Base-by-base conservation (phyloP, 2,797 vertebrate genomes). In the Eremophila alpestris region DNA sequence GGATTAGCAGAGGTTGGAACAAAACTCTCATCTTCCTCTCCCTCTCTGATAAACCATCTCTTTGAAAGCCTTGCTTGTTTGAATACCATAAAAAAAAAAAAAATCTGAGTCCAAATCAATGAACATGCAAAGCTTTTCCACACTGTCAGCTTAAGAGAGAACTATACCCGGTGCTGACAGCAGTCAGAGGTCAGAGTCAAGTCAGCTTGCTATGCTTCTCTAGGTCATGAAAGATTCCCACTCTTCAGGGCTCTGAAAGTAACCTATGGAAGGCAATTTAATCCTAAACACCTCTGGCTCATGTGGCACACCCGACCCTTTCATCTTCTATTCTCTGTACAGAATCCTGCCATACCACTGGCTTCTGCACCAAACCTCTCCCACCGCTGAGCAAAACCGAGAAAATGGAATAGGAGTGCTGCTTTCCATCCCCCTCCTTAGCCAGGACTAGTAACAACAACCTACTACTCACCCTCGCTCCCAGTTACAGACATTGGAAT, bases 321-420 rank as follows among this genome's bases (percentile, higher is more conserved):
- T 97, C 94, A 97, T 97, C 92, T 96, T 94, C 96, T 94, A 26
- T 89, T 93, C 95, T 94, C 83, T 88, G 65, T 15, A 69, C 62
- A 80, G 95, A 97, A 97, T 97, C 96, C 92, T 97, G 94, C 96
- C 96, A 97, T 96, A 96, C 95, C 96, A 94, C 86, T 56, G 86
- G 54, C 92, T 95, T 69, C 90, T 85, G 93, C 64, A 90, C 64
- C 90, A 83, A 94, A 68, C 94, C 94, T 97, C 96, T 94, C 96
- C 93, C 92, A 94, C 86, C 1, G 2, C 87, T 91, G 89, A 94
- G 87, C 67, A 94, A 89, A 91, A 96, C 67, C 52, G 9, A 91
- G 87, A 84, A 70, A 94, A 79, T 67, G 58, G 63, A 94, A 82
- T 2, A 96, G 92, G 85, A 96, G 94, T 95, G 95, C 17, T 91